These are phyloP conservation scores for Platycheirus albimanus DNA, from an alignment of 2,888 invertebrate species.

Conservation along the genomic window DNA sequence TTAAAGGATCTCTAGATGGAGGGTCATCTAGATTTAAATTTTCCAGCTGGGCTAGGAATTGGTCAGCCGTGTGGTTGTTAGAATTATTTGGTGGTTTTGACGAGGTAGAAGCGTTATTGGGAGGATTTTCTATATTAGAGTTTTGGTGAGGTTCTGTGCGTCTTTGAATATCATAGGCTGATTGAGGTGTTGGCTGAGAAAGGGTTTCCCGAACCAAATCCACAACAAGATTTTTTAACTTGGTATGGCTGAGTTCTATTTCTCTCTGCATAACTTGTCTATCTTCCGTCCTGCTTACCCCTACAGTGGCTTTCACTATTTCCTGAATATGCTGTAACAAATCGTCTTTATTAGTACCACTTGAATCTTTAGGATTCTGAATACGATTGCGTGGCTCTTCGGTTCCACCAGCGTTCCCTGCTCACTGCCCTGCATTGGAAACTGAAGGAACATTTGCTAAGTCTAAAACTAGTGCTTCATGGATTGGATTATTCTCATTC, in stretches of 20 bases:
- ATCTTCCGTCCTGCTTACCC: conserved; percentile 4
- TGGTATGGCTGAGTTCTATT: not conserved
- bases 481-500: not conserved
- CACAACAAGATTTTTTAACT: conserved; percentile 8
- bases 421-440: not conserved
- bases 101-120: not conserved
- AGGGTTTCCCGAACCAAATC: not conserved
- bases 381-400: not conserved
- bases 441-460: conserved; percentile 4
- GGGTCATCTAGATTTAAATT: not conserved
- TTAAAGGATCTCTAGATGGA: too few species aligned
- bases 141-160: too few species aligned
- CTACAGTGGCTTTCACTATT: conserved; percentile 14
- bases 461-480: not conserved
- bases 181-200: not conserved
- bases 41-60: not conserved
- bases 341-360: not conserved
- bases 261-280: conserved; percentile 4
- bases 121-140: too few species aligned
- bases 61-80: not conserved
- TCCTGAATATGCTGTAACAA: conserved; percentile 14
- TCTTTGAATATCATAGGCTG: too few species aligned
- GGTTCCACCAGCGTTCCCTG: not conserved
- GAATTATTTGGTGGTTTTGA: not conserved
- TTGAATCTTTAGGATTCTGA: not conserved